Percentiles rank a stretch among this genome's conserved stretches.
phyloP scores from a whole-genome alignment of 2,113 vertebrate species.

The Glaucidium brasilianum region DNA sequence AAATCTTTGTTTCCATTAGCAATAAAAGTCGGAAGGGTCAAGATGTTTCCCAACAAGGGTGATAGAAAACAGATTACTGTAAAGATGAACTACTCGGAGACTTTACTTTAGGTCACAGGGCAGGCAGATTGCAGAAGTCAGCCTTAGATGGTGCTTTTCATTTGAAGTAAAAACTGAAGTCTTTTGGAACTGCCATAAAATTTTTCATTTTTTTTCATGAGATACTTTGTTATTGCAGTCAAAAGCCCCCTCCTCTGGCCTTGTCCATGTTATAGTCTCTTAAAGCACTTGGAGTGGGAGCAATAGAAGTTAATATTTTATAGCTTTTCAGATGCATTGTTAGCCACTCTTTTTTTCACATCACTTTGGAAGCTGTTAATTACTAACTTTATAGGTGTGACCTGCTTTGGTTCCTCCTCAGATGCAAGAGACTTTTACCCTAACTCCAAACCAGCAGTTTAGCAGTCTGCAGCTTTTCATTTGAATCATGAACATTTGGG shows the following conservation, averaged over 20 bases:
- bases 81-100: background rate
- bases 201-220: background rate
- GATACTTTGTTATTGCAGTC: background rate
- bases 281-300: background rate
- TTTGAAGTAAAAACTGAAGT: background rate
- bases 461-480: background rate
- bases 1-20: slow-evolving; percentile 8
- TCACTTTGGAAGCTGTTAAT: background rate
- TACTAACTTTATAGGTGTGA: slow-evolving; percentile 28
- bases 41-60: slow-evolving; percentile 1
- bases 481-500: background rate
- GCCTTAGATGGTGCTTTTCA: background rate
- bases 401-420: background rate
- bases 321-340: background rate
- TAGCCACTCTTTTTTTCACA: background rate
- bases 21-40: background rate
- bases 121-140: background rate
- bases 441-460: background rate
- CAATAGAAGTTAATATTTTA: background rate
- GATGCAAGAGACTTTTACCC: background rate
- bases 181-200: background rate
- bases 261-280: background rate
- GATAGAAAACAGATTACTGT: background rate
- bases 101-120: background rate
- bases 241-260: slow-evolving; percentile 47